Evolutionary conservation across 2,888 invertebrate species (phyloP), one percentile per base, ranked within the genome.

Genomic region (Hydraecia micacea): DNA sequence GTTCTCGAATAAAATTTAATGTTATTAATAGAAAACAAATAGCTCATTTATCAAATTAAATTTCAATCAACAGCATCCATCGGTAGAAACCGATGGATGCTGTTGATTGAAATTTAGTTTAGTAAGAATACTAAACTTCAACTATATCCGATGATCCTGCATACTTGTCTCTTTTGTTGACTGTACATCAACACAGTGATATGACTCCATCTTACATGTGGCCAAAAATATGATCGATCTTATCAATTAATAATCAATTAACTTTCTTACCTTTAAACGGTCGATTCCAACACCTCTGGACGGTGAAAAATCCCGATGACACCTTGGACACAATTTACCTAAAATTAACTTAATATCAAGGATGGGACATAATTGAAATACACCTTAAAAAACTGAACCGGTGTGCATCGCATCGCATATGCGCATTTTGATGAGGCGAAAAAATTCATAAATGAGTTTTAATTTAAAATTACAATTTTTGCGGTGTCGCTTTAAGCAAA

Each of bases 271-370:
- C 81, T 87, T 77, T 86, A 86, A 84, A 81, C 81, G 85, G 63
- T 77, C 28, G 75, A 62, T 63, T 70, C 75, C 84, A 80, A 89
- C 88, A 87, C 88, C 79, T 85, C 86, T 88, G 89, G 82, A 85
- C 89, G 83, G 60, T 88, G 90, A 91, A 89, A 92, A 91, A 92
- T 92, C 86, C 80, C 75, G 76, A 86, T 87, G 87, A 91, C 91
- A 91, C 91, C 92, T 91, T 91, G 89, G 78, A 78, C 86, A 92
- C 93, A 93, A 94, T 93, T 93, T 91, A 88, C 91, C 91, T 92
- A 93, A 94, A 94, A 94, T 93, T 93, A 91, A 90, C 93, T 91
- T 86, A 93, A 92, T 91, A 92, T 88, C 93, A 94, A 94, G 94
- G 94, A 92, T 93, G 88, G 83, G 73, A 87, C 86, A 90, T 93